Percentiles rank a stretch among this genome's conserved stretches.
phyloP scores from a whole-genome alignment of 2,888 invertebrate species.

The Altica lythri region DNA sequence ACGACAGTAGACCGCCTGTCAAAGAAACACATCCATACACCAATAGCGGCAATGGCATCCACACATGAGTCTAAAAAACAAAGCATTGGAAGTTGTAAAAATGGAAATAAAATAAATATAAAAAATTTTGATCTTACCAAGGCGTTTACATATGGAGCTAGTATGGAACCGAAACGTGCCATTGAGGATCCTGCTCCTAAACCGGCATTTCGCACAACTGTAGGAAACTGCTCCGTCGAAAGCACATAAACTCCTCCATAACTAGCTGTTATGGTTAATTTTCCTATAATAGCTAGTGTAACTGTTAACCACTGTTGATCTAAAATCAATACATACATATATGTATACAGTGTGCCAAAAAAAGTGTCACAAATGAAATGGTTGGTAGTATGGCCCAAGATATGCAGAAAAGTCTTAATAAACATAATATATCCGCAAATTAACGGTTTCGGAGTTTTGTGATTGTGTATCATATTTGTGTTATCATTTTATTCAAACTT shows the following conservation, averaged over 20 bases:
- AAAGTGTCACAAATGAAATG: too few species aligned
- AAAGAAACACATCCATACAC: constrained; percentile 64
- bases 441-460: too few species aligned
- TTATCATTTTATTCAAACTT: too few species aligned
- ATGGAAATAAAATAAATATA: not conserved
- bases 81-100: too few species aligned
- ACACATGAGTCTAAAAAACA: constrained; percentile 59
- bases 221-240: constrained; percentile 76
- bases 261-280: constrained; percentile 73
- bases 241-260: constrained; percentile 76
- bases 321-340: too few species aligned
- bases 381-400: too few species aligned
- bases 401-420: too few species aligned
- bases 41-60: constrained; percentile 64
- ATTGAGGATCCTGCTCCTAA: constrained; percentile 68
- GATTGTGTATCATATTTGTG: too few species aligned
- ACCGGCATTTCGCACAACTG: constrained; percentile 69
- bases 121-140: constrained; percentile 54
- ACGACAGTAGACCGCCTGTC: constrained; percentile 62
- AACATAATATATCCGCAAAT: too few species aligned
- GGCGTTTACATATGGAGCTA: constrained; percentile 65
- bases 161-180: constrained; percentile 66
- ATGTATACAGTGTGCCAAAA: too few species aligned
- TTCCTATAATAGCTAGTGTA: constrained; percentile 70
- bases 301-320: constrained; percentile 63